Conservation (phyloP, 2,888 invertebrate species). For the Desoria tigrina region DNA sequence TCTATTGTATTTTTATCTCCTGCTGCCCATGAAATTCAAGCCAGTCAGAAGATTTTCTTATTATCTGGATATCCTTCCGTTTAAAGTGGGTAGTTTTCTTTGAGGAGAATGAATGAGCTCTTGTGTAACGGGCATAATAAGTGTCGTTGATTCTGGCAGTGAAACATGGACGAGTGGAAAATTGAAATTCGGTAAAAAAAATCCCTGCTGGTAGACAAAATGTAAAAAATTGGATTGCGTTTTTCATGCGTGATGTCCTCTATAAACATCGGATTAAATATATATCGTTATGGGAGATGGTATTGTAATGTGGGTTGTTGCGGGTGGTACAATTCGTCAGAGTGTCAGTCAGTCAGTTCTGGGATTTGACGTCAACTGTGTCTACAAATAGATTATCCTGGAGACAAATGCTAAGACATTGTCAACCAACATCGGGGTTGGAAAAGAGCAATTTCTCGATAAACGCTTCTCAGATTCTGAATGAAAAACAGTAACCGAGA, state of each 20-base stretch:
- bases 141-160: conserved; percentile 4
- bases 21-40: conserved; percentile 5
- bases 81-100: conserved; percentile 11
- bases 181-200: conserved; percentile 6
- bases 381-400: too few species aligned
- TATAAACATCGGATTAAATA: not conserved
- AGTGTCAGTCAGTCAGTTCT: too few species aligned
- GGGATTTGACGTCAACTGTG: too few species aligned
- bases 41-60: conserved; percentile 1
- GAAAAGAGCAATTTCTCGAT: too few species aligned
- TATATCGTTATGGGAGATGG: not conserved
- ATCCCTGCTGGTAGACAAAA: conserved; percentile 10
- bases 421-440: too few species aligned
- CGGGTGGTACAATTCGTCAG: too few species aligned
- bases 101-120: conserved; percentile 3
- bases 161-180: conserved; percentile 4
- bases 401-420: too few species aligned
- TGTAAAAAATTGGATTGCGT: conserved; percentile 5
- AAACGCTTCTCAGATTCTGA: too few species aligned
- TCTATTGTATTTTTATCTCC: conserved; percentile 18
- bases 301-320: too few species aligned
- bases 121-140: conserved; percentile 9
- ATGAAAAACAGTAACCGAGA: too few species aligned
- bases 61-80: conserved; percentile 9
- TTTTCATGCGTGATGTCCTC: conserved; percentile 2